Base-by-base conservation (phyloP, 1,140 invertebrate genomes). In the Penaeus chinensis region DNA sequence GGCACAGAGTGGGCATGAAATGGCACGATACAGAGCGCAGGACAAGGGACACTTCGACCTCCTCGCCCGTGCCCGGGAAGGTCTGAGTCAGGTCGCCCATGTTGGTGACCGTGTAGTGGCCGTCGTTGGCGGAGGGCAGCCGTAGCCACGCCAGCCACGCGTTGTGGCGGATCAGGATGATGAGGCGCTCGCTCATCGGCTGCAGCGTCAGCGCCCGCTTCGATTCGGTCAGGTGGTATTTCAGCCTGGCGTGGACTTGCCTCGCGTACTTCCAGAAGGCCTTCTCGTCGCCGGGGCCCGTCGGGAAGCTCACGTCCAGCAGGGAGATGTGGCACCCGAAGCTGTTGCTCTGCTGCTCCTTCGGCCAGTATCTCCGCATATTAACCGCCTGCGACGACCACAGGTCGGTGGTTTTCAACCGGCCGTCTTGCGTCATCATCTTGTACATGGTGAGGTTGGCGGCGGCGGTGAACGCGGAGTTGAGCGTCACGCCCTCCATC, bases 1-100 rank as follows among this genome's bases (percentile, higher is more conserved):
- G 90, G 60, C 90, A 90, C n/a, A 90, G 85, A 5, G 88, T 88
- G 69, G 87, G 90, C 90, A 90, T 90, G 76, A 89, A 89, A 63
- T 90, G 90, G 71, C 90, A 90, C 24, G 90, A 89, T 1, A 90
- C 90, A 13, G 90, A 84, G 37, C 90, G 87, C 18, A 90, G 42
- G 10, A 90, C 77, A 32, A 79, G 74, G 5, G 87, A 77, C 27
- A 76, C 83, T 18, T 89, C 84, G 60, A 90, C 90, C 77, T 82
- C 88, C n/a, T 76, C 65, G 27, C 90, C 90, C 20, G 62, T 84
- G 24, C 88, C 90, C 8, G 87, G 62, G 62, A 90, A 90, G 27
- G 88, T 84, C 8, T 62, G 84, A 32, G 47, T 83, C 69, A 90
- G 22, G 79, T 90, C 84, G 22, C 90, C 90, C 90, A 90, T 90